phyloP scores from a whole-genome alignment of 2,888 invertebrate genomes.

The Rhingia campestris region DNA sequence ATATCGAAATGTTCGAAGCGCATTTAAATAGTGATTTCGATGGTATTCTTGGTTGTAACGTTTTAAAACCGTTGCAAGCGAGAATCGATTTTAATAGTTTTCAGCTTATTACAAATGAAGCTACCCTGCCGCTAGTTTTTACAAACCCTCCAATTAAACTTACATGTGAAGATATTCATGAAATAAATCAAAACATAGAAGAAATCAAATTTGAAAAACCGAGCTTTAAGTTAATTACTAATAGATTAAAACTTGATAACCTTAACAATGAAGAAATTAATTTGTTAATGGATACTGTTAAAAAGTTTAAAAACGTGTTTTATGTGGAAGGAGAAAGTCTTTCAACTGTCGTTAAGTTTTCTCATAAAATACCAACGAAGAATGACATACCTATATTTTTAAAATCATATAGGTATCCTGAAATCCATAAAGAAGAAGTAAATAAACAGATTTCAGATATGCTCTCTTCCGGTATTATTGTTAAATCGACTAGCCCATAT shows the following conservation, averaged over 20 bases:
- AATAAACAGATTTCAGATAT: slow-evolving; percentile 31
- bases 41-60: background rate
- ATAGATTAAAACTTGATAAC: no score
- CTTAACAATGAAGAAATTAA: background rate
- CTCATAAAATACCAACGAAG: slow-evolving; percentile 25
- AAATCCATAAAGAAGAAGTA: no score
- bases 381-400: slow-evolving; percentile 20
- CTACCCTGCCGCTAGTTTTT: slow-evolving; percentile 5
- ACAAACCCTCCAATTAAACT: background rate
- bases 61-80: background rate
- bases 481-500: no score
- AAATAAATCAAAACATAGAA: no score
- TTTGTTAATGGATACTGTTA: background rate
- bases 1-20: background rate
- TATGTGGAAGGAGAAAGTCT: slow-evolving; percentile 15
- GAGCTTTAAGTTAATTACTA: no score
- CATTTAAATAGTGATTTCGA: background rate
- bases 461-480: background rate
- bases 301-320: slow-evolving; percentile 26
- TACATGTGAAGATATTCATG: slow-evolving; percentile 6
- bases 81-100: slow-evolving; percentile 1
- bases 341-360: no score
- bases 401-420: background rate
- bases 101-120: no score
- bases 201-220: background rate